phyloP scores from a whole-genome alignment of 1,140 invertebrate species.

The Drosophila setifemur region DNA sequence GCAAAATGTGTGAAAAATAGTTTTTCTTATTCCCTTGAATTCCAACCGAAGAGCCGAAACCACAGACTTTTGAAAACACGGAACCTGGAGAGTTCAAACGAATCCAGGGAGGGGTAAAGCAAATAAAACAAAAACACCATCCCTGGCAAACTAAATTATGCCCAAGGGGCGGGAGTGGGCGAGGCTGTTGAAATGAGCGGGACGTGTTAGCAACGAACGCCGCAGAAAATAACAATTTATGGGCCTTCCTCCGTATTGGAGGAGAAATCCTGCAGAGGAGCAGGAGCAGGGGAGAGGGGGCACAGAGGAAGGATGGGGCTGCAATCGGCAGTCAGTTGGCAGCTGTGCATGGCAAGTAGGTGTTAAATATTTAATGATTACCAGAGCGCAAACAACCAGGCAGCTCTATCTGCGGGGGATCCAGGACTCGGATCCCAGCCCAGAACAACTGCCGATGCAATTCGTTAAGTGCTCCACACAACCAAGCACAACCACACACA shows the following conservation, averaged over 20 bases:
- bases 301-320: constrained; percentile 23
- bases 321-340: constrained; percentile 4
- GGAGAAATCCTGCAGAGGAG: neutral
- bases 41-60: neutral
- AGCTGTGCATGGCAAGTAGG: constrained; percentile 54
- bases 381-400: constrained; percentile 43
- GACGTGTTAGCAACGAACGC: constrained; percentile 30
- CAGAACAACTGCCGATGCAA: constrained; percentile 37
- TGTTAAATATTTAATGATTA: constrained; percentile 75
- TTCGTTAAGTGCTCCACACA: constrained; percentile 58
- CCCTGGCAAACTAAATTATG: constrained; percentile 29
- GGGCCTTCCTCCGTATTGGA: neutral
- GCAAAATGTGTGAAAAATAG: constrained; percentile 23
- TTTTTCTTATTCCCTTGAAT: constrained; percentile 13
- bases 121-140: neutral
- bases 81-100: constrained; percentile 12
- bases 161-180: constrained; percentile 11
- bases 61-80: neutral
- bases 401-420: neutral
- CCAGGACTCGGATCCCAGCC: neutral
- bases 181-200: constrained; percentile 32
- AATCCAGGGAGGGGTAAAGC: no score
- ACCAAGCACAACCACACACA: neutral
- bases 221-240: constrained; percentile 51
- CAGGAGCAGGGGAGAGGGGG: no score